A percentile compares a stretch with the other conserved stretches of the same genome.
Evolutionary conservation across 2,888 invertebrate species (phyloP).

Genomic region (Phortica magna): DNA sequence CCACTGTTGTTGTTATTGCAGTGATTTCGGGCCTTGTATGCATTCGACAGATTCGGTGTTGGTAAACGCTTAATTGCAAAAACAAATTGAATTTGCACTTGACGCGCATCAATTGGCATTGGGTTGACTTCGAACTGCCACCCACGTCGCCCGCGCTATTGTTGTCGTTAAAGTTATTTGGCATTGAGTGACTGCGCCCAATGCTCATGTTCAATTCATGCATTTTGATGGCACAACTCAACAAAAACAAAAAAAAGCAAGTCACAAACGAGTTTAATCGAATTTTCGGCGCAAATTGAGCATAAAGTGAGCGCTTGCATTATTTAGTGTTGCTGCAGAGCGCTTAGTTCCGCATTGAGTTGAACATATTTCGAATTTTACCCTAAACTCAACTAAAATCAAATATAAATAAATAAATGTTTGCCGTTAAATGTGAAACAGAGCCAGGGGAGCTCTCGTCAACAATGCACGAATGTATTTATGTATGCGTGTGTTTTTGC

Average conservation of each 20-base stretch:
- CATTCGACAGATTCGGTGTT: not conserved
- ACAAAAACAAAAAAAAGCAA: not conserved
- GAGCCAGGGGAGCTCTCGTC: too few species aligned
- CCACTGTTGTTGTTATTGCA: not conserved
- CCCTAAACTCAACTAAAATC: too few species aligned
- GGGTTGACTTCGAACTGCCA: too few species aligned
- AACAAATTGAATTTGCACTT: constrained; percentile 25
- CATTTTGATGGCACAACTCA: not conserved
- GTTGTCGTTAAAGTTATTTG: too few species aligned
- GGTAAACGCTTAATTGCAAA: constrained; percentile 27
- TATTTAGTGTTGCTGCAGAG: not conserved
- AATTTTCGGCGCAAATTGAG: constrained; percentile 19
- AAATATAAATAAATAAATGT: too few species aligned
- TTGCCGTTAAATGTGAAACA: too few species aligned
- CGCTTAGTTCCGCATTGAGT: not conserved
- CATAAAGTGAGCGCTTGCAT: constrained; percentile 2
- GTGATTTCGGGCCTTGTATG: not conserved
- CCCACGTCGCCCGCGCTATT: too few species aligned
- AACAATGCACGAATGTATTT: too few species aligned
- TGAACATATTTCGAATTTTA: too few species aligned
- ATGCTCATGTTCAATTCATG: constrained; percentile 21
- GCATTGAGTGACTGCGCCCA: too few species aligned
- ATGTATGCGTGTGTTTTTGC: too few species aligned
- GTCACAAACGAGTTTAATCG: constrained; percentile 5
- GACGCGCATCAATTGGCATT: not conserved